Percentiles rank a stretch among this genome's conserved stretches.
Evolutionary conservation across 1,140 invertebrate genomes (phyloP).

Genomic region (Drosophila nebulosa): DNA sequence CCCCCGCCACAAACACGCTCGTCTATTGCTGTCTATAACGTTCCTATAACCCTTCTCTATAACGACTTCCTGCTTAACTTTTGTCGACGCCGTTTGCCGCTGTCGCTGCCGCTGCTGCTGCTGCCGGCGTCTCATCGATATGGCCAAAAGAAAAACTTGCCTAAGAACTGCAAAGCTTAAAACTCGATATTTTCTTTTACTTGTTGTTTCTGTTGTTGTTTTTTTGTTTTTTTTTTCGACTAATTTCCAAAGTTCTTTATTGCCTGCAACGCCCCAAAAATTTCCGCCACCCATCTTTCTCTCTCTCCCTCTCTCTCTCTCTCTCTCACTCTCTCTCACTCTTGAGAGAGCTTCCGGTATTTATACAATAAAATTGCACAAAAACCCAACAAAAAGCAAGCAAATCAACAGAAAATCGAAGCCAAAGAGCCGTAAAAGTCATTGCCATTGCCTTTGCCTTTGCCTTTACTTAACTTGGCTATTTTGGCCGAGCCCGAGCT

Average conservation of each 20-base stretch:
- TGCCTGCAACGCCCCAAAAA: conserved; percentile 68
- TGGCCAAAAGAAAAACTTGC: conserved; percentile 42
- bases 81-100: conserved; percentile 2
- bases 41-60: conserved; percentile 12
- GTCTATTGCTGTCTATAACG: neutral
- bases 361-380: conserved; percentile 77
- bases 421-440: conserved; percentile 51
- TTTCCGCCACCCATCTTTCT: neutral
- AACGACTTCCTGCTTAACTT: conserved; percentile 77
- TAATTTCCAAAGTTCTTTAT: conserved; percentile 79
- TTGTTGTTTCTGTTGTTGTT: neutral
- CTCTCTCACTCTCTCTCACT: no score
- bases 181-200: conserved; percentile 12
- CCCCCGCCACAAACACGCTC: neutral
- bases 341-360: conserved; percentile 69
- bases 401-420: conserved; percentile 77
- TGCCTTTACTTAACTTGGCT: conserved; percentile 29
- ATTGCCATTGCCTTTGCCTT: conserved; percentile 44
- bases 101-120: neutral
- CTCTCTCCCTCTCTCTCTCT: neutral
- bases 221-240: conserved; percentile 35
- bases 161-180: conserved; percentile 47
- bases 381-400: conserved; percentile 59
- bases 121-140: conserved; percentile 50
- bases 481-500: neutral